Evolutionary conservation across 2,888 invertebrate genomes (phyloP), one percentile per base, ranked within the genome.

Genomic region (Fragum sueziense): DNA sequence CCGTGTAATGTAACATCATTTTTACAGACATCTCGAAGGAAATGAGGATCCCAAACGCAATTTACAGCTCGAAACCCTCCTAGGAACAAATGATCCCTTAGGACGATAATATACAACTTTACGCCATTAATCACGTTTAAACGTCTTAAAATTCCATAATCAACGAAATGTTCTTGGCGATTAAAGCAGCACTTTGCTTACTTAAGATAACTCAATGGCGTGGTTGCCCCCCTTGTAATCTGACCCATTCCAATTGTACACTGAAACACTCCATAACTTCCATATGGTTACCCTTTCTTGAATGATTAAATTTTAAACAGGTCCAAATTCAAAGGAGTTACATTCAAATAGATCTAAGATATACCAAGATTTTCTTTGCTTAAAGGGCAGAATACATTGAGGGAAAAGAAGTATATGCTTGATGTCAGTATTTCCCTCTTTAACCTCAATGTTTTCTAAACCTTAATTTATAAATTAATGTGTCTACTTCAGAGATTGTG

Each of bases 101-200:
- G 79, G 78, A 73, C 54, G 74, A 85, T 80, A 76, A 79, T 73
- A 74, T 74, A 76, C 80, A 80, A 76, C 37, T 68, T 73, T 68
- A 29, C 31, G 9, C 41, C 59, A 84, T 84, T 84, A 84, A 84
- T 84, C 84, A 84, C 34, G 27, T 57, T 61, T 79, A 77, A 79
- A 79, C 71, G 79, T 80, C 84, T 84, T 80, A 84, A 80, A 84
- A 84, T 84, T 80, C 84, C 84, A 74, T 59, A 71, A 80, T 76
- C 76, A 79, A 57, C 54, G 70, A 69, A 79, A 72, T 76, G 80
- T 79, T 80, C 80, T 71, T 70, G 68, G 71, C 74, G 80, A 84
- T 79, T 77, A 76, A 80, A 84, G 84, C 71, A 67, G 76, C 67
- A 72, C 74, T 61, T 33, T 72, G 84, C 79, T 78, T 76, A 80